Evolutionary conservation across 2,113 vertebrate genomes (phyloP), one percentile per base, ranked within the genome.

Genomic region (Lucifuga dentata): DNA sequence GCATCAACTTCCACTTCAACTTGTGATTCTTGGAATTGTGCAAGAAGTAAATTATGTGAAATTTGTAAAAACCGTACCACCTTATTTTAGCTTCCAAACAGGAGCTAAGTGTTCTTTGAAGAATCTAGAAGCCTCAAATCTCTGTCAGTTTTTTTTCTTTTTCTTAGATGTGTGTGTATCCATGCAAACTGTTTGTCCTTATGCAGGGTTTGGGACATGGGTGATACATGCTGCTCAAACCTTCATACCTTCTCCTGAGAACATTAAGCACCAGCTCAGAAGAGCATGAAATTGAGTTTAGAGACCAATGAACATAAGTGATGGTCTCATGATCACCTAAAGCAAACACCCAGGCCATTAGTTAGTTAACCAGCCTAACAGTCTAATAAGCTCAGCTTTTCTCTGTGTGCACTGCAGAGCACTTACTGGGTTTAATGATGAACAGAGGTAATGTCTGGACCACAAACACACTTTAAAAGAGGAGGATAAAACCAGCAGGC

Each of bases 221-320:
- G 62, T 53, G 68, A 46, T 74, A 43, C 57, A 2, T 58, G 62
- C 44, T 7, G 51, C 61, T 63, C 55, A 15, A 43, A 36, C 50
- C 1, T 21, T 50, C 57, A 26, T 48, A 57, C 65, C 21, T 70
- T 19, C 51, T 70, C 76, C 73, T 50, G 2, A 68, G 72, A 81
- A 77, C 82, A 83, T 50, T 64, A 80, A 83, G 72, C 48, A 69
- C 76, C 76, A 81, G 81, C 55, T 78, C 81, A 82, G 69, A 68
- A 81, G 73, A 86, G 89, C 85, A 86, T 87, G 85, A 88, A 89
- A 91, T 90, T 83, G 81, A 73, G 66, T 86, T 88, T 63, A 52
- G 71, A 86, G 83, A 85, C 76, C 85, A 87, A 85, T 56, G 65
- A 72, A 80, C 77, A 44, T 64, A 36, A 78, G 68, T 56, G 68